These are phyloP conservation scores for Mustela lutreola DNA, from an alignment of 2,113 vertebrate species.

Conservation along the genomic window DNA sequence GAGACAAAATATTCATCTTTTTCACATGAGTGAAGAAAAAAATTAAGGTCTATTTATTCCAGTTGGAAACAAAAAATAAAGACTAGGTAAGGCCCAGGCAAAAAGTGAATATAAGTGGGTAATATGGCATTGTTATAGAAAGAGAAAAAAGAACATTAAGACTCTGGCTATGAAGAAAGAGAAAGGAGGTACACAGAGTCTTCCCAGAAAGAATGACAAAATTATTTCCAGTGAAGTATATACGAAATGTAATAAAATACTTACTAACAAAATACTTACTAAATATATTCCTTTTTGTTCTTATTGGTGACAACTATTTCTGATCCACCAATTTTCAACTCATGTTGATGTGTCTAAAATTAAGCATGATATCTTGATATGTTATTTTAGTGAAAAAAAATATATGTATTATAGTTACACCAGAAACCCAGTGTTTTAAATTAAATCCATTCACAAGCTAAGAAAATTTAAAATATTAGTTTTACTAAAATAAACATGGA, in stretches of 20 bases:
- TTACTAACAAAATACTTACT: conserved; percentile 89
- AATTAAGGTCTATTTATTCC: background rate
- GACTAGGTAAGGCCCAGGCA: background rate
- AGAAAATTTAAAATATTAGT: conserved; percentile 66
- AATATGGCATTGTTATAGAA: background rate
- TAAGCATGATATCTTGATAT: conserved; percentile 37
- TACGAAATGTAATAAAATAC: background rate
- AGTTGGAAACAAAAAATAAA: conserved; percentile 50
- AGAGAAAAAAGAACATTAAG: background rate
- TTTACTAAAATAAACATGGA: conserved; percentile 57
- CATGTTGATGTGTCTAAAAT: conserved; percentile 96
- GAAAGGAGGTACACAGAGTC: background rate
- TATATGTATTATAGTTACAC: background rate
- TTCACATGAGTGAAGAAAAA: background rate
- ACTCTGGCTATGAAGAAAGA: background rate
- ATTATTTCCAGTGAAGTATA: background rate
- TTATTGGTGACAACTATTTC: conserved; percentile 96
- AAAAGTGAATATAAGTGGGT: background rate
- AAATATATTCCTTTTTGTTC: conserved; percentile 98
- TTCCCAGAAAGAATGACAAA: background rate
- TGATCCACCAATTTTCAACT: conserved; percentile 93
- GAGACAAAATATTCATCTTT: conserved; percentile 23
- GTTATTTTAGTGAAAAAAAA: conserved; percentile 60
- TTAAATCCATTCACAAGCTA: conserved; percentile 68
- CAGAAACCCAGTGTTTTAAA: conserved; percentile 65